A percentile compares a stretch with the other conserved stretches of the same genome.
Evolutionary conservation across 2,113 vertebrate genomes (phyloP).

Genomic region (Phrynocephalus versicolor): DNA sequence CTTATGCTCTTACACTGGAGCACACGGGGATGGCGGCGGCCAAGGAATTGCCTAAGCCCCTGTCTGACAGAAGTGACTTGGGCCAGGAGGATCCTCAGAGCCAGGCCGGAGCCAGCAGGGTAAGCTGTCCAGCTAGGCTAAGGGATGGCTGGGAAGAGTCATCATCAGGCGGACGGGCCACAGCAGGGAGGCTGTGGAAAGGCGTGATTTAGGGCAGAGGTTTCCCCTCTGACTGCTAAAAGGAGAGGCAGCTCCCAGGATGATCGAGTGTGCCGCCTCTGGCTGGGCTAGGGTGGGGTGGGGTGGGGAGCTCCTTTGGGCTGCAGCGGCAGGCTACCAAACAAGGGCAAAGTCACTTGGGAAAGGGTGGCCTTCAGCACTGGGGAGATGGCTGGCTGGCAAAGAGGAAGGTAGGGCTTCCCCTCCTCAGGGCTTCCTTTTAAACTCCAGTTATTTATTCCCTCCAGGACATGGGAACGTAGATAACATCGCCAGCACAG

Average conservation of each 20-base stretch:
- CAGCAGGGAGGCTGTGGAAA: background rate
- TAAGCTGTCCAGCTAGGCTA: constrained; percentile 57
- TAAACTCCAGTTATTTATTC: background rate
- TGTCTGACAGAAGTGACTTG: background rate
- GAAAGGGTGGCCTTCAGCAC: background rate
- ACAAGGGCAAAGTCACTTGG: background rate
- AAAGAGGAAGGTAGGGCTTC: background rate
- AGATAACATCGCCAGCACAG: too few relatives aligned
- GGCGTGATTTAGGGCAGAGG: constrained; percentile 58
- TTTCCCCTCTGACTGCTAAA: background rate
- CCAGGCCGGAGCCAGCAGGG: constrained; percentile 32
- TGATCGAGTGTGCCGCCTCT: too few relatives aligned
- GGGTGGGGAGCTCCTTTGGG: background rate
- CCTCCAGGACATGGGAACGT: background rate
- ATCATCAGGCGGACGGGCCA: background rate
- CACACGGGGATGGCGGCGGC: too few relatives aligned
- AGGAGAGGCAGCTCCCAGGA: constrained; percentile 20
- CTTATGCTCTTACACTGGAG: too few relatives aligned
- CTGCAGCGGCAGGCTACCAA: background rate
- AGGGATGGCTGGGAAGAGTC: rapidly evolving
- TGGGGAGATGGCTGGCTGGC: background rate
- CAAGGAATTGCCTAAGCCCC: too few relatives aligned
- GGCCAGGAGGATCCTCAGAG: background rate
- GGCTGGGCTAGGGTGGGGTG: too few relatives aligned
- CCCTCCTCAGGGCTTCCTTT: background rate